These are phyloP conservation scores for Pinna nobilis DNA, from an alignment of 1,140 invertebrate species.

Conservation along the genomic window DNA sequence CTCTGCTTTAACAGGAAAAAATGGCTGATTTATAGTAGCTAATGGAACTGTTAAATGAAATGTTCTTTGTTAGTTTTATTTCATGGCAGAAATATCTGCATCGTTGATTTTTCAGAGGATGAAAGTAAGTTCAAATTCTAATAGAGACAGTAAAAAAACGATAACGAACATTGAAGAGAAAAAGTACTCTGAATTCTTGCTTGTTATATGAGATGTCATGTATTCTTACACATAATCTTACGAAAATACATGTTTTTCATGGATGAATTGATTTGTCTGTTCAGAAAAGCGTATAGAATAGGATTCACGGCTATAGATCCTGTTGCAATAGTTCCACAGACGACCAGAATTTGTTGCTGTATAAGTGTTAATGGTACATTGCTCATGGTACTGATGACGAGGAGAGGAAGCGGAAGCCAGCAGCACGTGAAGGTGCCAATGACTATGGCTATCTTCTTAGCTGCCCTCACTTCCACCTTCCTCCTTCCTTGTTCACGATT, in stretches of 20 bases:
- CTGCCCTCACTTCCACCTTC: constrained; percentile 44
- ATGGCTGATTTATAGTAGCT: no score
- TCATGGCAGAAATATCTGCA: no score
- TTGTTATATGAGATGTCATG: no score
- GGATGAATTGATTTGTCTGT: constrained; percentile 21
- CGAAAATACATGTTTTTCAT: constrained; percentile 3
- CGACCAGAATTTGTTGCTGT: neutral
- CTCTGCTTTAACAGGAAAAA: no score
- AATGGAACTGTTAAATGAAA: no score
- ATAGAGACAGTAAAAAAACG: no score
- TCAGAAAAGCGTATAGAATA: constrained; percentile 12
- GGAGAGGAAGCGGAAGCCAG: constrained; percentile 48
- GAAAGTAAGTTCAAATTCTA: no score
- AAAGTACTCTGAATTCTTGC: no score
- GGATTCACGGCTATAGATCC: constrained; percentile 18
- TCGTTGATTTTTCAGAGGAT: no score
- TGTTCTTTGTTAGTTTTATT: no score
- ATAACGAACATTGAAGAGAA: no score
- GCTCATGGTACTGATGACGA: constrained; percentile 6
- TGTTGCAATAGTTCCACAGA: neutral
- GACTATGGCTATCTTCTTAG: constrained; percentile 46
- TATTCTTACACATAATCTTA: no score
- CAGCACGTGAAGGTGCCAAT: constrained; percentile 40
- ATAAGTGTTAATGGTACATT: neutral
- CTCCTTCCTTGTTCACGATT: constrained; percentile 45